Conservation (phyloP, 2,888 invertebrate species). For the Agrotis clavis region DNA sequence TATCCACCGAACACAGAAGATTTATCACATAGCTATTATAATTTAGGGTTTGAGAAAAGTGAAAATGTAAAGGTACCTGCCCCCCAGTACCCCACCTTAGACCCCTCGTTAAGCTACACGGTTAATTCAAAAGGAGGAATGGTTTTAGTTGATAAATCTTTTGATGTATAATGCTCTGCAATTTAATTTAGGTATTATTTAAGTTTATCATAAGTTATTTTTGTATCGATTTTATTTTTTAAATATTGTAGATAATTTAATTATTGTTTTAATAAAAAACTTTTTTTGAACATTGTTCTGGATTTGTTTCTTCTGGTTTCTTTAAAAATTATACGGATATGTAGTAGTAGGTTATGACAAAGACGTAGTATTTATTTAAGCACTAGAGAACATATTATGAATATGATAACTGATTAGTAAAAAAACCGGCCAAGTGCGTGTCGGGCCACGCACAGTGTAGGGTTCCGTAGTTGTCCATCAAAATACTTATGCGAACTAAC, state of each 20-base stretch:
- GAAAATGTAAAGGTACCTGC: conserved; percentile 43
- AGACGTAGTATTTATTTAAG: too few species aligned
- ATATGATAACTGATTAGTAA: too few species aligned
- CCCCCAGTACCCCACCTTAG: conserved; percentile 67
- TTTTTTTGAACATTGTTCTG: neutral
- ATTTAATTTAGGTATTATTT: conserved; percentile 2
- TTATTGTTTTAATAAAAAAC: conserved; percentile 9
- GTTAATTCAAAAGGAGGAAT: conserved; percentile 69
- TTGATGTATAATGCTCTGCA: conserved; percentile 49
- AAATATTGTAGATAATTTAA: neutral
- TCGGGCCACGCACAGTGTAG: too few species aligned
- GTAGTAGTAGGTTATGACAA: too few species aligned
- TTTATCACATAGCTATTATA: conserved; percentile 65
- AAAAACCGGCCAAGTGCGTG: too few species aligned
- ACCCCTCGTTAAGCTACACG: conserved; percentile 74
- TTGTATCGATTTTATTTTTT: conserved; percentile 32
- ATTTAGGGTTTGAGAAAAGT: conserved; percentile 68
- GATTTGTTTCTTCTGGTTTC: neutral
- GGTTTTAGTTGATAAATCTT: conserved; percentile 36
- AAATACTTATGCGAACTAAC: too few species aligned
- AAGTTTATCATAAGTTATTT: conserved; percentile 6
- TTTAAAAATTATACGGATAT: neutral
- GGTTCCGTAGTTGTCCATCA: too few species aligned
- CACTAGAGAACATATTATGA: too few species aligned
- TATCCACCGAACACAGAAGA: conserved; percentile 3